Conservation (phyloP, 2,888 invertebrate genomes). For the Drosophila colorata region DNA sequence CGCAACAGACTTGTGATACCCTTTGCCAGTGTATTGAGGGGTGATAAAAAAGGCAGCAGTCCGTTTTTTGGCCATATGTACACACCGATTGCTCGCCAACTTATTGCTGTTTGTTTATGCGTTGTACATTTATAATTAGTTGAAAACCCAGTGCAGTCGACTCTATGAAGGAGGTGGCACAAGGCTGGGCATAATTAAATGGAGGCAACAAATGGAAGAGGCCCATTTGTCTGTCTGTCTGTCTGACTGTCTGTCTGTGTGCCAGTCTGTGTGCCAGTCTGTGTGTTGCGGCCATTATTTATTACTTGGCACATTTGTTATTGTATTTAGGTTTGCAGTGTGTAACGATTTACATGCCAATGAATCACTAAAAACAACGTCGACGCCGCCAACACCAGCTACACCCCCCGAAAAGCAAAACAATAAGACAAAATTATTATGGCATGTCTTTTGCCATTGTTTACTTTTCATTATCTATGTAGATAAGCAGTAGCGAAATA, state of each 20-base stretch:
- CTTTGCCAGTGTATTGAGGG: not conserved
- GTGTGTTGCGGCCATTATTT: slow-evolving; percentile 35
- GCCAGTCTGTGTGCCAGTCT: not conserved
- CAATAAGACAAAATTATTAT: slow-evolving; percentile 28
- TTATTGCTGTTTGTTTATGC: slow-evolving; percentile 59
- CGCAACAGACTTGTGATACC: not conserved
- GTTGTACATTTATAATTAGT: slow-evolving; percentile 71
- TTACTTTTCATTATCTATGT: slow-evolving; percentile 77
- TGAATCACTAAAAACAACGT: slow-evolving; percentile 59
- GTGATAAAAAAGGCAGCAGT: not conserved
- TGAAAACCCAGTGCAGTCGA: slow-evolving; percentile 43
- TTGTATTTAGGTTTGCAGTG: slow-evolving; percentile 44
- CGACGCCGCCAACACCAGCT: not conserved
- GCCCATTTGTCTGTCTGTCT: slow-evolving; percentile 30
- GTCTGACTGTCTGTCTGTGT: slow-evolving; percentile 1
- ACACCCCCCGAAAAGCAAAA: slow-evolving; percentile 5
- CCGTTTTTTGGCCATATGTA: slow-evolving; percentile 28
- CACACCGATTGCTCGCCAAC: slow-evolving; percentile 9
- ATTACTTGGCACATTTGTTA: slow-evolving; percentile 52
- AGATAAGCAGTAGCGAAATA: slow-evolving; percentile 70
- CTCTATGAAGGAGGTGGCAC: not conserved
- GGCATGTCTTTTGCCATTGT: slow-evolving; percentile 58
- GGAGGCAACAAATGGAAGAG: slow-evolving; percentile 19
- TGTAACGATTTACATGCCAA: slow-evolving; percentile 65
- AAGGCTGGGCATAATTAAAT: slow-evolving; percentile 45